A percentile compares a stretch with the other conserved stretches of the same genome.
Conservation (phyloP, 2,797 vertebrate species). For the Cyprinodon diabolis region DNA sequence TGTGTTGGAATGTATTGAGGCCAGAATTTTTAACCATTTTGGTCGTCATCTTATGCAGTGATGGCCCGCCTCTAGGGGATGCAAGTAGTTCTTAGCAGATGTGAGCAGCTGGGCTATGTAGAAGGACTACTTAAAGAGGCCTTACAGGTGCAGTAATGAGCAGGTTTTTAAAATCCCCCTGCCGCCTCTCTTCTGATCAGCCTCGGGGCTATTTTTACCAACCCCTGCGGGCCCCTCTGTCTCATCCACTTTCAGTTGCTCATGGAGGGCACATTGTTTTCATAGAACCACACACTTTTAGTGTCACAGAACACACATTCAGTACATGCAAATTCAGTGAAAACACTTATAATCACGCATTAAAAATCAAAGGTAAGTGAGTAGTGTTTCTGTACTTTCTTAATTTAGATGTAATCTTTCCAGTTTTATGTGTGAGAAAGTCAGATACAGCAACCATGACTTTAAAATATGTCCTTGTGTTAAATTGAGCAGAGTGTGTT, state of each 20-base stretch:
- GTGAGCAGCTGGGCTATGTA: slow-evolving; percentile 76
- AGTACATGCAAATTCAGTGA: slow-evolving; percentile 49
- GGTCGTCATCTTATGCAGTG: slow-evolving; percentile 56
- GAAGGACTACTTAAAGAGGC: slow-evolving; percentile 74
- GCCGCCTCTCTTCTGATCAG: slow-evolving; percentile 79
- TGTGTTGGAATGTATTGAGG: slow-evolving; percentile 66
- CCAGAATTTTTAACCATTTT: slow-evolving; percentile 62
- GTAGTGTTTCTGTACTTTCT: slow-evolving; percentile 27
- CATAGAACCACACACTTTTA: slow-evolving; percentile 45
- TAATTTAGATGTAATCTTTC: slow-evolving; percentile 17
- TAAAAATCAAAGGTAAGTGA: slow-evolving; percentile 49
- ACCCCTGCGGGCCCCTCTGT: slow-evolving; percentile 74
- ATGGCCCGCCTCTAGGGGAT: slow-evolving; percentile 73
- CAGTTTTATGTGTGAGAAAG: slow-evolving; percentile 11
- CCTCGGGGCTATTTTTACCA: slow-evolving; percentile 82
- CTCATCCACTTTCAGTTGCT: slow-evolving; percentile 75
- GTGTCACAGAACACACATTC: slow-evolving; percentile 50
- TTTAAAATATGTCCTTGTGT: not conserved
- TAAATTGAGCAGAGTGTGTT: not conserved
- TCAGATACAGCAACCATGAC: slow-evolving; percentile 9
- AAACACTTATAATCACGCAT: slow-evolving; percentile 26
- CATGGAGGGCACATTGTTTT: slow-evolving; percentile 66
- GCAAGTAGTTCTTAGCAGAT: slow-evolving; percentile 74
- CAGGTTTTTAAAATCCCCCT: slow-evolving; percentile 77
- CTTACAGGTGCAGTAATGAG: slow-evolving; percentile 83